phyloP scores from a whole-genome alignment of 2,888 invertebrate species.

The Chaitophorus viminalis region DNA sequence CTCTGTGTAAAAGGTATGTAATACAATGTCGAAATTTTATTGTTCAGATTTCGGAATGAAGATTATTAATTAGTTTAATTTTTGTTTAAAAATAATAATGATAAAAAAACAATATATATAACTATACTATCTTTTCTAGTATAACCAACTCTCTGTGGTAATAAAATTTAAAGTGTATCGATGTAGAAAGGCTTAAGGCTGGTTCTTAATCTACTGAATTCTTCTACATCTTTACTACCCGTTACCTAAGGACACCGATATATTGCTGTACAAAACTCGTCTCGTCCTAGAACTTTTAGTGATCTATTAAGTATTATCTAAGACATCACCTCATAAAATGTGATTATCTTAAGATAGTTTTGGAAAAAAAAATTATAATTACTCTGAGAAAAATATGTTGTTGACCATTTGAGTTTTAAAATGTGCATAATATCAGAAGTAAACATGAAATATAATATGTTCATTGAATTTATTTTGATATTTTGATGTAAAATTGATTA shows the following conservation, averaged over 20 bases:
- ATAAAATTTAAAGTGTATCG: neutral
- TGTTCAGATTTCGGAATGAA: too few species aligned
- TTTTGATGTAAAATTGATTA: too few species aligned
- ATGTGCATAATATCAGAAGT: too few species aligned
- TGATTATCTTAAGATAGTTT: neutral
- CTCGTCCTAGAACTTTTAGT: neutral
- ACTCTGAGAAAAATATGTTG: neutral
- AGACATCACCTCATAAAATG: neutral
- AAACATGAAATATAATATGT: too few species aligned
- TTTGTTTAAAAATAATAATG: too few species aligned
- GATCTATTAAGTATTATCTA: slow-evolving; percentile 8
- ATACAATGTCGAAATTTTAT: too few species aligned
- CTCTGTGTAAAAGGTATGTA: too few species aligned
- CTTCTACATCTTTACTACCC: neutral
- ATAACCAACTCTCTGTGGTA: neutral
- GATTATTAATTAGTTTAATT: too few species aligned
- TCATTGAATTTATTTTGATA: too few species aligned
- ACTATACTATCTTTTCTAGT: too few species aligned
- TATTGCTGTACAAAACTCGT: neutral
- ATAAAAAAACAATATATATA: too few species aligned
- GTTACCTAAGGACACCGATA: slow-evolving; percentile 4
- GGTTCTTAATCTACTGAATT: neutral
- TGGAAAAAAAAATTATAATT: neutral
- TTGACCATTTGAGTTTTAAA: neutral
- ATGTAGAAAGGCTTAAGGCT: slow-evolving; percentile 7